Evolutionary conservation across 2,888 invertebrate genomes (phyloP).

Genomic region (Xylota sylvarum): DNA sequence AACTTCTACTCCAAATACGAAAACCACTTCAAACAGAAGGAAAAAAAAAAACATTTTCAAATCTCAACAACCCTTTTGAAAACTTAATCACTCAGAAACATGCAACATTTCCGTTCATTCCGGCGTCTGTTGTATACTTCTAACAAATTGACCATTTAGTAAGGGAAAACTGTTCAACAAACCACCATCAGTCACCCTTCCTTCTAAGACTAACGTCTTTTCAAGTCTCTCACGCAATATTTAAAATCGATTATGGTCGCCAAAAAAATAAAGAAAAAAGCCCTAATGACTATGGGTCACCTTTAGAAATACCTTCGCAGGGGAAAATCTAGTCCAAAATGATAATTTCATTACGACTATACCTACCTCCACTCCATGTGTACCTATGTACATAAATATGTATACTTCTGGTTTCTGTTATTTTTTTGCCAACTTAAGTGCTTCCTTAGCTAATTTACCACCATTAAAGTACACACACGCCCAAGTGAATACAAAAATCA

Average conservation of each 20-base stretch:
- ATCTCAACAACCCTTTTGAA: conserved; percentile 24
- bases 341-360: conserved; percentile 54
- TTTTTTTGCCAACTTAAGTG: conserved; percentile 33
- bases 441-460: conserved; percentile 55
- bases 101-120: conserved; percentile 48
- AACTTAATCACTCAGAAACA: conserved; percentile 39
- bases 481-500: conserved; percentile 50
- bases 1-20: background rate
- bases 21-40: background rate
- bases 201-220: background rate
- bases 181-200: background rate
- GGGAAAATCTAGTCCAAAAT: background rate
- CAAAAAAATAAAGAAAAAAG: background rate
- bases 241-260: conserved; percentile 55
- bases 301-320: conserved; percentile 8
- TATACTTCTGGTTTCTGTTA: background rate
- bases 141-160: conserved; percentile 56
- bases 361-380: conserved; percentile 26
- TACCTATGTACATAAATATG: background rate
- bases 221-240: conserved; percentile 52
- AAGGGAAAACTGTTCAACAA: conserved; percentile 18
- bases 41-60: background rate
- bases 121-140: conserved; percentile 14
- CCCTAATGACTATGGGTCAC: conserved; percentile 1
- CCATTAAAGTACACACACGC: conserved; percentile 50